phyloP scores from a whole-genome alignment of 1,140 invertebrate species.

The Aphis craccivora region DNA sequence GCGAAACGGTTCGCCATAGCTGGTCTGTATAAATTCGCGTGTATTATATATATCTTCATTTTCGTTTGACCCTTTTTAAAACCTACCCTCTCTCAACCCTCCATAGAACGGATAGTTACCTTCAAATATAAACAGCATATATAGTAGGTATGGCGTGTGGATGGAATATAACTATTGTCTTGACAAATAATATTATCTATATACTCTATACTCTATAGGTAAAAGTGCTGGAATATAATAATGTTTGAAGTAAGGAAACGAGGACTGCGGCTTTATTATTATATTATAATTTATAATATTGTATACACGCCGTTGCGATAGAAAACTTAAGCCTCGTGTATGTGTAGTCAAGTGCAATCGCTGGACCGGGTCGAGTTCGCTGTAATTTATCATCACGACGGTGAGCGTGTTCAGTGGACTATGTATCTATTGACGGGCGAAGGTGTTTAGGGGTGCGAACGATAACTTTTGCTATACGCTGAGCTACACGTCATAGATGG shows the following conservation, averaged over 20 bases:
- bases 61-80: too few relatives aligned
- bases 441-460: not conserved
- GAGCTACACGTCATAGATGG: not conserved
- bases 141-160: too few relatives aligned
- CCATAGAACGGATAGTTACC: too few relatives aligned
- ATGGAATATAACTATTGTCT: too few relatives aligned
- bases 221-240: not conserved
- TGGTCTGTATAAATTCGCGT: too few relatives aligned
- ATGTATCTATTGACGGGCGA: not conserved
- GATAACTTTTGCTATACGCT: not conserved
- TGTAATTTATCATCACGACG: not conserved
- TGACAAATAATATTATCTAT: not conserved
- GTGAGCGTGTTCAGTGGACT: not conserved
- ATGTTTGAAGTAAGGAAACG: not conserved
- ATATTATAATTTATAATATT: not conserved
- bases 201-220: too few relatives aligned
- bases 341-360: not conserved
- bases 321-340: not conserved
- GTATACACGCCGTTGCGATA: not conserved
- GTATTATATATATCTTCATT: too few relatives aligned
- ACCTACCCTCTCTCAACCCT: too few relatives aligned
- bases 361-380: not conserved
- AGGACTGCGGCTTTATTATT: not conserved
- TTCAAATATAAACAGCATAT: too few relatives aligned
- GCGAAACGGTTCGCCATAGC: too few relatives aligned